phyloP scores from a whole-genome alignment of 2,888 invertebrate species.

The Ophion slaviceki region DNA sequence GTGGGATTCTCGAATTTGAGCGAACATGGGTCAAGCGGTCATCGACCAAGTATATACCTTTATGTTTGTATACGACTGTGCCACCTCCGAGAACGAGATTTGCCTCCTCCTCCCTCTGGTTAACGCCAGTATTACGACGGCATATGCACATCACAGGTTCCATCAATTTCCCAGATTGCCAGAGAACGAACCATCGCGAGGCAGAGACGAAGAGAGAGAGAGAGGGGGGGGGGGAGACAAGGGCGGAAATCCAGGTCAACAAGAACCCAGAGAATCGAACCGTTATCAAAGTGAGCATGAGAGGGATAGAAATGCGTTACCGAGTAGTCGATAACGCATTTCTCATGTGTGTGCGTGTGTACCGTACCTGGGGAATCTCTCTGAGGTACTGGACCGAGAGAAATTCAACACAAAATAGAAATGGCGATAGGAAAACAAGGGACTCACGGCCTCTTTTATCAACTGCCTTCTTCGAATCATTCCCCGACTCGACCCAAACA shows the following conservation, averaged over 20 bases:
- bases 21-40: conserved; percentile 59
- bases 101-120: conserved; percentile 27
- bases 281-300: conserved; percentile 36
- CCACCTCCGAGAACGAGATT: conserved; percentile 8
- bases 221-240: conserved; percentile 14
- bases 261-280: conserved; percentile 33
- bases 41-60: conserved; percentile 40
- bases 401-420: conserved; percentile 13
- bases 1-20: conserved; percentile 51
- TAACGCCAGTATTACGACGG: conserved; percentile 20
- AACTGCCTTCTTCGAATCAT: conserved; percentile 28
- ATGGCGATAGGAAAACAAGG: conserved; percentile 39
- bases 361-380: conserved; percentile 6
- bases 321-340: conserved; percentile 13
- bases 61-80: conserved; percentile 10
- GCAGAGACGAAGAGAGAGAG: conserved; percentile 13
- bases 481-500: conserved; percentile 25
- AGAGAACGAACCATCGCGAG: conserved; percentile 21
- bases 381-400: conserved; percentile 18
- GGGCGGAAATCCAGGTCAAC: conserved; percentile 51
- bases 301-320: conserved; percentile 24
- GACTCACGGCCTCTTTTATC: conserved; percentile 34
- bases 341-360: background rate
- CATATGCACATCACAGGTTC: conserved; percentile 53
- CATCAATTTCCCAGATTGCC: conserved; percentile 61